Evolutionary conservation across 2,797 vertebrate species (phyloP), one percentile per base, ranked within the genome.

Genomic region (Holocentrus rufus): DNA sequence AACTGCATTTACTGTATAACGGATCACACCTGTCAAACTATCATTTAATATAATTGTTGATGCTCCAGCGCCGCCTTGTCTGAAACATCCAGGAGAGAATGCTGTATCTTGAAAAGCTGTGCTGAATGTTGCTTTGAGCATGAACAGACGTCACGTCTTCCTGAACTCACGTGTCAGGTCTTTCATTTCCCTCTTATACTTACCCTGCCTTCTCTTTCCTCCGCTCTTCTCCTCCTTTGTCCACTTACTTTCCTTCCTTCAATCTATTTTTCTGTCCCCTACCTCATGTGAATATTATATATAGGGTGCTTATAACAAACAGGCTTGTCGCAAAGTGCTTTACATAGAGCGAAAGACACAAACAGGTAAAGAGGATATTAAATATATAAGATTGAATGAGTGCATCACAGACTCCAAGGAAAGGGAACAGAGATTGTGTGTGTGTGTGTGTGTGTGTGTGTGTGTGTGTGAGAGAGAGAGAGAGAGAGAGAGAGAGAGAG

Each of bases 81-180:
- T 2, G 4, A 13, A 46, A 46, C 4, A 4, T 13, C 44, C 11
- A 13, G 15, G 44, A 13, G 9, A 13, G 4, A 46, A 13, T 13
- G 15, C 44, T 46, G 44, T 17, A 46, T 46, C 2, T 31, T 62
- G 39, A 1, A 61, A 36, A 13, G 25, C 52, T 27, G 9, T 50
- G 46, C 30, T 42, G 56, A 49, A 23, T 53, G 54, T 27, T 57
- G 25, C 44, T 60, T 17, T 36, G 61, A 46, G 64, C 65, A 64
- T 65, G 46, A 52, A 9, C 22, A 49, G 18, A 68, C 56, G n/a
- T 62, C 18, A 68, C 56, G n/a, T 62, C 14, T 27, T 47, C 60
- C 17, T 7, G 18, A 22, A 17, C 46, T 47, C 46, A 14, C 15
- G 46, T 47, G 17, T 30, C 34, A 10, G 13, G 1, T n/a, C 42